Percentiles rank a stretch among this genome's conserved stretches.
These are phyloP conservation scores for Numenius phaeopus DNA, from an alignment of 2,797 vertebrate genomes.

Conservation along the genomic window DNA sequence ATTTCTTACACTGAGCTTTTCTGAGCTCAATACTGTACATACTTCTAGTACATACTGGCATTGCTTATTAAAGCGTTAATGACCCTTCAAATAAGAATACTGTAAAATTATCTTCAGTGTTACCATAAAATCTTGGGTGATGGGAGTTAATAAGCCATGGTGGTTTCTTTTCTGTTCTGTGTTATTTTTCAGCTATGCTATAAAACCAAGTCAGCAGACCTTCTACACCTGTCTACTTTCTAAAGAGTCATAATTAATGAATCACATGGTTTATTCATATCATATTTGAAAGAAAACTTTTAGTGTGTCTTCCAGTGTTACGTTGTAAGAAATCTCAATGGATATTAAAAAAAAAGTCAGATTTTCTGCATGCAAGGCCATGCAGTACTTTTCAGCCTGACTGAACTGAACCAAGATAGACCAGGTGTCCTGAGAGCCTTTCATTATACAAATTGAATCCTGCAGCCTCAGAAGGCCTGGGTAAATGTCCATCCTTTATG, in stretches of 20 bases:
- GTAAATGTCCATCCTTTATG: not conserved
- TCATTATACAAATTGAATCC: not conserved
- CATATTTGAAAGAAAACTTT: constrained; percentile 10
- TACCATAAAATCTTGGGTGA: not conserved
- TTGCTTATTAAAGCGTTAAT: not conserved
- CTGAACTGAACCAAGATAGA: not conserved
- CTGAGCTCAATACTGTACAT: rapidly evolving
- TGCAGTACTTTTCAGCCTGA: not conserved
- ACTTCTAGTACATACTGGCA: not conserved
- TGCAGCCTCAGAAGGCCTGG: not conserved
- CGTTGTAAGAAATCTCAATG: not conserved
- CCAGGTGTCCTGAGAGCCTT: not conserved
- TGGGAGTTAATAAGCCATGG: not conserved
- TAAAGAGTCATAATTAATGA: constrained; percentile 10
- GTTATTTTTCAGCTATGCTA: not conserved
- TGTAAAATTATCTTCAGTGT: not conserved
- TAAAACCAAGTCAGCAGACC: not conserved
- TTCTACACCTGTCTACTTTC: not conserved
- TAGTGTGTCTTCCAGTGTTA: not conserved
- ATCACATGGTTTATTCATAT: constrained; percentile 10
- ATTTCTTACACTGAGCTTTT: not conserved
- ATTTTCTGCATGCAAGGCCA: not conserved
- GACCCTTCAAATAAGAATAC: not conserved
- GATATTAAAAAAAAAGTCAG: not conserved
- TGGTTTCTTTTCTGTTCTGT: not conserved